phyloP scores from a whole-genome alignment of 2,888 invertebrate species.

The Hirtodrosophila cameraria region DNA sequence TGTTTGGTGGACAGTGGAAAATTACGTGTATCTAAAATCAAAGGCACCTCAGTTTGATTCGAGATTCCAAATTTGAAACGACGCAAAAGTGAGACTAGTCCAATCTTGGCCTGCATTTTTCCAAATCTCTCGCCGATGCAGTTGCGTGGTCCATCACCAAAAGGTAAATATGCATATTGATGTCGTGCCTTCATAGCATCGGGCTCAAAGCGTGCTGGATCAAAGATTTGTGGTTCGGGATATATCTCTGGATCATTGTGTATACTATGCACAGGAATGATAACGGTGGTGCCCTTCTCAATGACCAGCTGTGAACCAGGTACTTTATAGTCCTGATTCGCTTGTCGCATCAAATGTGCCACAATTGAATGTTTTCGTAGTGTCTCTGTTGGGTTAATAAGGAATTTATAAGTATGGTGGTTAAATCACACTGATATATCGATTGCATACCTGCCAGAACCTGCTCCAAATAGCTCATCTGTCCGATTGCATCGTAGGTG shows the following conservation, averaged over 20 bases:
- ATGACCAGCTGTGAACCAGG: constrained; percentile 84
- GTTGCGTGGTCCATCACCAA: constrained; percentile 81
- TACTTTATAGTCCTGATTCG: constrained; percentile 85
- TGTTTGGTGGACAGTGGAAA: constrained; percentile 23
- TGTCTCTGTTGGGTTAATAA: constrained; percentile 85
- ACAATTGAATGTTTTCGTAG: constrained; percentile 86
- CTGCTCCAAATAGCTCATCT: constrained; percentile 79
- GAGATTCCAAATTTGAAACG: constrained; percentile 46
- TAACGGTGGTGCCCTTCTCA: constrained; percentile 77
- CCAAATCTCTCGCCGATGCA: constrained; percentile 81
- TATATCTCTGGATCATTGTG: constrained; percentile 85
- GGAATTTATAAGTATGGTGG: too few relatives aligned
- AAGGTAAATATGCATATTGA: constrained; percentile 71
- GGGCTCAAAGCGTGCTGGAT: constrained; percentile 33
- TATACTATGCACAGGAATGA: constrained; percentile 83
- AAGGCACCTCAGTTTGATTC: constrained; percentile 43
- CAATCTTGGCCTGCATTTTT: constrained; percentile 77
- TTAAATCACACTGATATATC: too few relatives aligned
- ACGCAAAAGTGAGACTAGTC: constrained; percentile 54
- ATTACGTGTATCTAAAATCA: constrained; percentile 17
- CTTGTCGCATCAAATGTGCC: constrained; percentile 84
- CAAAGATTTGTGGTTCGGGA: constrained; percentile 27
- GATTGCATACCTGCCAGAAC: constrained; percentile 73
- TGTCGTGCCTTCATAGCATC: constrained; percentile 81
- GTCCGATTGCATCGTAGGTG: constrained; percentile 66